phyloP scores from a whole-genome alignment of 2,797 vertebrate species.

The Nannoperca obscura region DNA sequence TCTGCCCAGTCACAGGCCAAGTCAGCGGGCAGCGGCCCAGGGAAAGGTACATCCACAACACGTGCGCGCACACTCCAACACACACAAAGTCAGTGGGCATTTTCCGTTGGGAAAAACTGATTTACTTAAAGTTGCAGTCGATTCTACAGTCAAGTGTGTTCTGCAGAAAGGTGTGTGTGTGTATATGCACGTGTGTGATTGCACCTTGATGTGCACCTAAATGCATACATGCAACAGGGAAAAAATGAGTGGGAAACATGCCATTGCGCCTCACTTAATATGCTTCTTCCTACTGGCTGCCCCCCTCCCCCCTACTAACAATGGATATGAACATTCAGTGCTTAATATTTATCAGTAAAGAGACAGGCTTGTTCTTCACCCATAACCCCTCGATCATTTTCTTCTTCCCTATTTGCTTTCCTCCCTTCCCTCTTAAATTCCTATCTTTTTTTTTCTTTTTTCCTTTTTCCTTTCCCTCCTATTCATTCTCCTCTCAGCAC shows the following conservation, averaged over 20 bases:
- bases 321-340: constrained; percentile 46
- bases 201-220: constrained; percentile 52
- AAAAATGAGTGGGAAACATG: constrained; percentile 44
- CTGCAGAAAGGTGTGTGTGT: constrained; percentile 67
- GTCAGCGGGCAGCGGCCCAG: constrained; percentile 91
- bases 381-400: constrained; percentile 26
- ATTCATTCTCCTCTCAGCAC: constrained; percentile 64
- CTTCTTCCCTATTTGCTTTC: neutral
- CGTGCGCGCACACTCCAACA: constrained; percentile 38
- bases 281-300: constrained; percentile 79
- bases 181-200: constrained; percentile 71
- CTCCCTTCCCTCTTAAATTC: constrained; percentile 14
- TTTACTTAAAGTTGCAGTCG: constrained; percentile 65
- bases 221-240: constrained; percentile 44
- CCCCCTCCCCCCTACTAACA: constrained; percentile 74
- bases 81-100: constrained; percentile 49
- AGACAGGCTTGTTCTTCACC: constrained; percentile 24
- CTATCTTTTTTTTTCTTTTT: constrained; percentile 3
- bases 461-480: constrained; percentile 2
- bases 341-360: constrained; percentile 32
- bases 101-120: constrained; percentile 38
- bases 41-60: constrained; percentile 91
- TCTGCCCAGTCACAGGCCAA: constrained; percentile 95
- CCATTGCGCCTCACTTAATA: constrained; percentile 63
- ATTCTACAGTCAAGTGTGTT: constrained; percentile 55